Base-by-base conservation (phyloP, 2,113 vertebrate genomes). In the Cheirogaleus medius region DNA sequence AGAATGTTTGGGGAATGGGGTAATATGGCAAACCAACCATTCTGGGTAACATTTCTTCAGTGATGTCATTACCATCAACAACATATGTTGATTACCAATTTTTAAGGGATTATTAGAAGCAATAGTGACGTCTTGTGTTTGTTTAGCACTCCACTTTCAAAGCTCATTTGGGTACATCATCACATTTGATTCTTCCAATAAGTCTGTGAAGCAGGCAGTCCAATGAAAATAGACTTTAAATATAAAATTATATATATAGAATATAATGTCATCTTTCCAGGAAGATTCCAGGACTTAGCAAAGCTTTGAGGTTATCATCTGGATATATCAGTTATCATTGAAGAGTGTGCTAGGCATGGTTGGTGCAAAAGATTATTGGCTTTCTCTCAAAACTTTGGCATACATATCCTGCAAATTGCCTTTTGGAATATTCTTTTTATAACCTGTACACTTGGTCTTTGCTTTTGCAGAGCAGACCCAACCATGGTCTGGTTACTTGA, bases 211-310 rank as follows among this genome's bases (percentile, higher is more conserved):
- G 56, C 2, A 93, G 68, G 32, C 2, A 10, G 63, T 60, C 49
- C 74, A 71, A 20, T 42, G 69, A 91, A 90, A 95, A 92, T 34
- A 87, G 73, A 90, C n/a, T 66, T 82, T 29, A 85, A 47, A 63
- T 85, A 80, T 84, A 74, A 89, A 80, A 49, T 52, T 25, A 17
- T 37, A 15, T 23, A 17, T 8, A 15, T 9, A 20, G 73, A 87
- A 23, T 56, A 18, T 86, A 64, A 76, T 56, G 29, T 15, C 2
- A 10, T 74, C 44, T 93, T 93, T 91, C 63, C 74, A 58, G 77
- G 58, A 95, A 78, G 63, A 77, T 87, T 82, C 37, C 1, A 63
- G 66, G 21, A 84, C 52, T 78, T 76, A 68, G n/a, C 74, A 71
- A 15, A 93, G 78, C 37, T 91, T 88, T 23, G 23, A 42, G 27